Conservation (phyloP, 2,113 vertebrate genomes). For the Sula dactylatra region DNA sequence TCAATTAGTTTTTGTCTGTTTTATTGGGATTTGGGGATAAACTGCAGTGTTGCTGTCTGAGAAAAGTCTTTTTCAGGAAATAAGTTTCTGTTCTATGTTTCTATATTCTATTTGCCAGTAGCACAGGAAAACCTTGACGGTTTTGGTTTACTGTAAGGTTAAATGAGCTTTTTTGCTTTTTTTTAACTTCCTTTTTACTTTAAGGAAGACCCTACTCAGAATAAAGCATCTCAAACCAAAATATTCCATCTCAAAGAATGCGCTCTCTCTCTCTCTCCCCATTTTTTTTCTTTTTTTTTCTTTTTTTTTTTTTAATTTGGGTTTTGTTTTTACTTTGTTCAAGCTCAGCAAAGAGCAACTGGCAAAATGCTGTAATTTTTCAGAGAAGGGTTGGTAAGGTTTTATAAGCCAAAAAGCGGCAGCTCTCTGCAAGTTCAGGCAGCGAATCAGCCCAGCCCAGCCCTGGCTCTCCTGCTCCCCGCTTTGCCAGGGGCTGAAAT, state of each 20-base stretch:
- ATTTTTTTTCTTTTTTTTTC: too few species aligned
- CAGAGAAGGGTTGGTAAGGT: background rate
- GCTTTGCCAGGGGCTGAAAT: background rate
- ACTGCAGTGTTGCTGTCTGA: background rate
- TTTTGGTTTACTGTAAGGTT: background rate
- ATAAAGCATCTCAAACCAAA: background rate
- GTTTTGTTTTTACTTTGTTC: background rate
- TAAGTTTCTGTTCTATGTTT: too few species aligned
- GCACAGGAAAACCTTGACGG: background rate
- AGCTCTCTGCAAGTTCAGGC: background rate
- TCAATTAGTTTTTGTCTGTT: background rate
- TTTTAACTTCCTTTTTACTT: background rate
- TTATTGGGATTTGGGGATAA: background rate
- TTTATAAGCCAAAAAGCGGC: background rate
- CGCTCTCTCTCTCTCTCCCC: background rate
- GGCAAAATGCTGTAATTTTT: background rate
- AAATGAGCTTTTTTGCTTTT: background rate
- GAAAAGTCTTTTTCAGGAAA: background rate
- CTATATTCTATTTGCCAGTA: background rate
- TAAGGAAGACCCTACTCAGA: background rate
- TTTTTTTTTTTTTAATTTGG: background rate
- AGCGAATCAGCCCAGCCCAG: background rate
- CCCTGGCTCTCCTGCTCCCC: background rate
- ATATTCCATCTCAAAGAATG: background rate
- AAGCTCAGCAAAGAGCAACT: background rate